Base-by-base conservation (phyloP, 2,888 invertebrate genomes). In the Diabrotica balteata region DNA sequence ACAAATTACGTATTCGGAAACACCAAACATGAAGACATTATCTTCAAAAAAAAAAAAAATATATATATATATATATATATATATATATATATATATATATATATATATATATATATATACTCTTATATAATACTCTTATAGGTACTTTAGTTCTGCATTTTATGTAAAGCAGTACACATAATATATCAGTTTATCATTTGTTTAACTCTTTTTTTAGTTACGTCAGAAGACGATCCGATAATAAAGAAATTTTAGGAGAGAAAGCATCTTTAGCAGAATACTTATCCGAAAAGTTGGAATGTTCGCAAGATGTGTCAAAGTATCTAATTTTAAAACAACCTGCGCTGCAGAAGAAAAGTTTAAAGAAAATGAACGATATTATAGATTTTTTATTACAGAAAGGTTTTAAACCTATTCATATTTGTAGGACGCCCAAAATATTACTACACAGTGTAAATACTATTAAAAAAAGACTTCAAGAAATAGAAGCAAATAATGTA, bases 371-470 rank as follows among this genome's bases (percentile, higher is more conserved):
- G 72, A 81, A 84, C 67, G 82, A 83, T 72, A 80, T 85, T 17
- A 82, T 86, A 7, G 84, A 86, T 69, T 84, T 82, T 66, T 73
- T 86, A 46, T 81, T 77, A 57, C 73, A 75, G n/a, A 77, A 83
- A 76, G 85, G 84, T 7, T 86, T 83, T 72, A 80, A 78, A 42
- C 76, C 83, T 0, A 63, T 71, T 17, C 84, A 86, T 59, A 83
- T 86, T 47, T 79, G 78, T 62, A 75, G 80, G 47, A 78, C 81
- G 7, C 86, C 86, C 7, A 83, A 85, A 75, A 82, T 86, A 63
- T 75, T 86, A 45, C 76, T 85, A 6, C 85, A 85, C 70, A 84
- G 84, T 74, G 75, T 83, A 4, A 80, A 83, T 70, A 85, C 85
- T 10, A 82, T 80, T 4, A 77, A 80, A 68, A 80, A 80, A 66